Percentiles rank a stretch among this genome's conserved stretches.
Conservation (phyloP, 2,888 invertebrate species). For the Morpho helenor region DNA sequence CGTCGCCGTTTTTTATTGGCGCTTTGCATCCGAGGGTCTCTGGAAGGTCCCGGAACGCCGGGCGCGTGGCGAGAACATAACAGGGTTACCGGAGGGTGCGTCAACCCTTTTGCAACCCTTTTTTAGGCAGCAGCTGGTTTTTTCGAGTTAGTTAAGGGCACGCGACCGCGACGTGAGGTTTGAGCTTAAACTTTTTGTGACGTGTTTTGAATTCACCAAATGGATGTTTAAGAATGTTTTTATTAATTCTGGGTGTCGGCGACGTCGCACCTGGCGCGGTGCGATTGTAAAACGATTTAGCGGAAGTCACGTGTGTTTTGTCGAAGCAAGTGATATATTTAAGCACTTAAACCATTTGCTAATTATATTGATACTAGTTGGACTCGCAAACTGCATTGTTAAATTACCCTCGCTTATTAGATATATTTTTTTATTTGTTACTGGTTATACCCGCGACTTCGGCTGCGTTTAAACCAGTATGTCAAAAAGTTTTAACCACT, state of each 20-base stretch:
- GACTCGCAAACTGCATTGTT: no score
- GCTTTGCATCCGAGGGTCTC: slow-evolving; percentile 58
- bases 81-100: slow-evolving; percentile 36
- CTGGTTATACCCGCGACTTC: no score
- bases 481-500: no score
- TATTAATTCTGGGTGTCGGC: slow-evolving; percentile 2
- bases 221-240: slow-evolving; percentile 5
- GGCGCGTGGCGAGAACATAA: slow-evolving; percentile 42
- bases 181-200: slow-evolving; percentile 46
- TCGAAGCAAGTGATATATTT: neutral
- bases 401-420: no score
- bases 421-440: no score
- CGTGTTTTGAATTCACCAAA: slow-evolving; percentile 9
- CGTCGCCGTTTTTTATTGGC: slow-evolving; percentile 67
- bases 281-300: neutral
- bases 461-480: no score
- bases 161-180: slow-evolving; percentile 56
- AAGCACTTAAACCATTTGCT: no score
- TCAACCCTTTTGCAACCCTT: slow-evolving; percentile 71
- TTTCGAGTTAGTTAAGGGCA: slow-evolving; percentile 50
- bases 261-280: slow-evolving; percentile 17
- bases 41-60: slow-evolving; percentile 14
- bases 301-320: slow-evolving; percentile 1
- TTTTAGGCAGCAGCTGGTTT: slow-evolving; percentile 59
- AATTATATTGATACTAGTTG: no score